Conservation (phyloP, 2,797 vertebrate species). For the Sphaeramia orbicularis region DNA sequence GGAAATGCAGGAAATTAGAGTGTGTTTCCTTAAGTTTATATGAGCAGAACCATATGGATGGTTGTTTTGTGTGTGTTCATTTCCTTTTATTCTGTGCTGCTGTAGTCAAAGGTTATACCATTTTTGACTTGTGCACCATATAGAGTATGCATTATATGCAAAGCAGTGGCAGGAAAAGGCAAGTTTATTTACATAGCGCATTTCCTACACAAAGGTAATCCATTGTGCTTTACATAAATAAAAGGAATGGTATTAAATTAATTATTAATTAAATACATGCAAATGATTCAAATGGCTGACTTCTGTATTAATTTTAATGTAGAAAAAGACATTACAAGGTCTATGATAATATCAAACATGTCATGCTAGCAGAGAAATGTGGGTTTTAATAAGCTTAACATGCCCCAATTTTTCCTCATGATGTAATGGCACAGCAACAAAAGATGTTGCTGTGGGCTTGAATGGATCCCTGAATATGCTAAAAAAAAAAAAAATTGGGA, state of each 20-base stretch:
- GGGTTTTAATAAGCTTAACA: slow-evolving; percentile 49
- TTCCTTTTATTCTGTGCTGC: not conserved
- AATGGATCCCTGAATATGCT: slow-evolving; percentile 18
- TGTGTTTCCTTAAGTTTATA: slow-evolving; percentile 1
- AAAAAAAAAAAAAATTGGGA: slow-evolving; percentile 17
- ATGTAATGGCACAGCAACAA: slow-evolving; percentile 55
- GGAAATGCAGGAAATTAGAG: slow-evolving; percentile 17
- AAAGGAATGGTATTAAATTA: too few species aligned
- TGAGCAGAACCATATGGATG: not conserved
- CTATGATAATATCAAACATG: slow-evolving; percentile 36
- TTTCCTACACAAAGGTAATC: too few species aligned
- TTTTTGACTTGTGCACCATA: not conserved
- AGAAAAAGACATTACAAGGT: slow-evolving; percentile 24
- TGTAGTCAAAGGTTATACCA: slow-evolving; percentile 17
- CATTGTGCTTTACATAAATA: not conserved
- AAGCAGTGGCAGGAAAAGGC: too few species aligned
- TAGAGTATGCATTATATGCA: too few species aligned
- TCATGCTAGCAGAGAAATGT: slow-evolving; percentile 35
- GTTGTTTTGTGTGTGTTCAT: not conserved
- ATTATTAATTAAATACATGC: not conserved
- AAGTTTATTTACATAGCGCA: too few species aligned
- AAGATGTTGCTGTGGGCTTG: slow-evolving; percentile 17
- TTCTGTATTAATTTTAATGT: slow-evolving; percentile 27
- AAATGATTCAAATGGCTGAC: not conserved
- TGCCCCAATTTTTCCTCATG: slow-evolving; percentile 38